Evolutionary conservation across 2,113 vertebrate species (phyloP), one percentile per base, ranked within the genome.

Genomic region (Fulmarus glacialis): DNA sequence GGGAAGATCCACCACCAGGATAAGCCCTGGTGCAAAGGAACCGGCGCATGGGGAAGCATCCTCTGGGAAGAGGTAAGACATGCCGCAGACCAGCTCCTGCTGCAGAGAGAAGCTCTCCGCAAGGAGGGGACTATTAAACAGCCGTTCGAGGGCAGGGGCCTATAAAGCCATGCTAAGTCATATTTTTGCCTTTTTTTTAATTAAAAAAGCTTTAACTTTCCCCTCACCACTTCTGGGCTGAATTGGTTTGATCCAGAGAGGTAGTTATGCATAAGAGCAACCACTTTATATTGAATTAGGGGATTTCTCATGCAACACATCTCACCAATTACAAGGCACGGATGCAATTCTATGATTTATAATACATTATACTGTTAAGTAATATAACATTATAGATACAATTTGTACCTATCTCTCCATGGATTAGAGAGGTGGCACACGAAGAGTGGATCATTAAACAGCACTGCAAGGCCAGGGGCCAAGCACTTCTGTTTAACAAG

Each of bases 341-440:
- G 97, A 98, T 98, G 98, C 98, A 97, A 98, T 98, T 98, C 98
- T 97, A 96, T 97, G 98, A 98, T 98, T 98, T 98, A 98, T 98
- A 98, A 98, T 98, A 98, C 98, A 98, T 98, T 98, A 98, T 95
- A 98, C 97, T 95, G 98, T 98, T 98, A 98, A 98, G 98, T 98
- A 98, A 98, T 98, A 98, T 98, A 98, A 98, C 98, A 98, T 98
- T 98, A 98, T 98, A 98, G 98, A 98, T 97, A 98, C 98, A 98
- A 98, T 98, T 98, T 98, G 98, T 98, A 98, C 98, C 98, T 97
- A 98, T 97, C 95, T 98, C 97, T 98, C 98, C 72, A 94, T 95
- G 98, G 98, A 98, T 98, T 98, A 98, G 97, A 98, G 98, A 98
- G 98, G 98, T 98, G 97, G 98, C 98, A 98, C 97, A 96, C 36